Conservation (phyloP, 2,888 invertebrate species). For the Holacanthella duospinosa region DNA sequence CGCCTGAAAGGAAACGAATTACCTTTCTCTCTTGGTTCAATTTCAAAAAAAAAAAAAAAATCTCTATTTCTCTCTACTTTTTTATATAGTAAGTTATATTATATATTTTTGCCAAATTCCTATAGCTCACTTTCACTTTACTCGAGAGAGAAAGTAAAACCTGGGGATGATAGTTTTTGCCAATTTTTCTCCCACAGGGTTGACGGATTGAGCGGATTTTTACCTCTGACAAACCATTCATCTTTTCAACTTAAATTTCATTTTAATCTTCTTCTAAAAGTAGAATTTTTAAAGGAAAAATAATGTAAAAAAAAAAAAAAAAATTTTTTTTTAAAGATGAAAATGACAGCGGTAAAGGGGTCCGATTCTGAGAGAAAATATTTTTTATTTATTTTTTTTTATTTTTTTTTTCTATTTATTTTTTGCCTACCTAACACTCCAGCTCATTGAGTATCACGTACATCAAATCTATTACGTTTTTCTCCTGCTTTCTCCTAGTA, state of each 20-base stretch:
- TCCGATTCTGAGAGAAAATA: neutral
- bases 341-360: neutral
- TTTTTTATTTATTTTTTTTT: neutral
- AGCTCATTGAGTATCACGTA: slow-evolving; percentile 3
- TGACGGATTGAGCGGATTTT: neutral
- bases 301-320: neutral
- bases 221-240: neutral
- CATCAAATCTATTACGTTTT: neutral
- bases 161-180: neutral
- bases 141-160: neutral
- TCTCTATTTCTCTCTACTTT: no score
- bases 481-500: neutral
- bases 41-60: no score
- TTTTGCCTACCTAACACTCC: no score
- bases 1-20: no score
- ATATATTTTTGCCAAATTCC: no score
- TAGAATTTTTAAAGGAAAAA: no score
- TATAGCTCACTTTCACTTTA: neutral
- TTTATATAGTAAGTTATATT: no score
- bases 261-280: no score
- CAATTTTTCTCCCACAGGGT: neutral
- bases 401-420: no score
- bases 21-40: no score
- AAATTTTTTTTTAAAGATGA: neutral
- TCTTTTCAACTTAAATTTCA: neutral